These are phyloP conservation scores for Spea hammondii DNA, from an alignment of 2,797 vertebrate species.

Conservation along the genomic window DNA sequence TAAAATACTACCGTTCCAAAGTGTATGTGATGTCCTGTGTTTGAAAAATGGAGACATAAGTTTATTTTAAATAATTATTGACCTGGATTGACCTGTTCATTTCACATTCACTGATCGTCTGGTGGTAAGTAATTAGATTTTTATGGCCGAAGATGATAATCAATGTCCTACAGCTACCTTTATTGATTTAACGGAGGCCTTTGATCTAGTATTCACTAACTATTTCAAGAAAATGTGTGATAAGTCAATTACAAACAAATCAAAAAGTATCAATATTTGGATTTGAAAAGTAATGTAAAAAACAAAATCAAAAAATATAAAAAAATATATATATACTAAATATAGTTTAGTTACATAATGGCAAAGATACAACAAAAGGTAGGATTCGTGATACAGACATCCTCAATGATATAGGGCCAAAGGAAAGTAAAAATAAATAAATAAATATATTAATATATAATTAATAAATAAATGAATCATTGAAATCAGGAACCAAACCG, in stretches of 20 bases:
- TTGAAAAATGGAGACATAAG: conserved; percentile 53
- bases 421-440: too few relatives aligned
- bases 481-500: too few relatives aligned
- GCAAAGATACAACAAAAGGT: not conserved
- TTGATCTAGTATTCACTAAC: conserved; percentile 53
- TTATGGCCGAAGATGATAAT: conserved; percentile 62
- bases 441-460: too few relatives aligned
- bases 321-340: not conserved
- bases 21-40: conserved; percentile 47
- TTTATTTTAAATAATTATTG: conserved; percentile 66
- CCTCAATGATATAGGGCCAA: too few relatives aligned
- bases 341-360: not conserved
- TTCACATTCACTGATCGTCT: conserved; percentile 58
- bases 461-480: too few relatives aligned
- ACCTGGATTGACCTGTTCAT: conserved; percentile 58
- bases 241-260: conserved; percentile 40
- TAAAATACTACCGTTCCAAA: conserved; percentile 57
- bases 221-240: conserved; percentile 45
- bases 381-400: too few relatives aligned
- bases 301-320: not conserved
- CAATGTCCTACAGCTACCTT: conserved; percentile 57
- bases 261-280: conserved; percentile 15
- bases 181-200: conserved; percentile 62
- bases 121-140: conserved; percentile 65
- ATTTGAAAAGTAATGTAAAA: not conserved